A percentile compares a stretch with the other conserved stretches of the same genome.
Evolutionary conservation across 2,113 vertebrate genomes (phyloP).

Genomic region (Xenopus laevis): DNA sequence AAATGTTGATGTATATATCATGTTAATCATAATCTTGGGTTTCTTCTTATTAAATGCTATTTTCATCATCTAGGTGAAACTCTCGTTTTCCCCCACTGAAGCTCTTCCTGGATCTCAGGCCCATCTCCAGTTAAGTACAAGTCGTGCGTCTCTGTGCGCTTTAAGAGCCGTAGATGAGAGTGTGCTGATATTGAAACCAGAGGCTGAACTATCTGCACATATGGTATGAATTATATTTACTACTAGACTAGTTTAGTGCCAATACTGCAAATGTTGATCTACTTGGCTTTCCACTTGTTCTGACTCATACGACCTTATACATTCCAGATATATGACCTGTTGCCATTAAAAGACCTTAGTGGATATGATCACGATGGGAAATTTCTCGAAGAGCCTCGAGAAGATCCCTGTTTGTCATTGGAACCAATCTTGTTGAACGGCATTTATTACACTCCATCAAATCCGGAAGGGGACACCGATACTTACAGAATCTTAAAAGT

Average conservation of each 20-base stretch:
- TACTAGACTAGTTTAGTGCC: not conserved
- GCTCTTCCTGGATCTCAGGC: constrained; percentile 65
- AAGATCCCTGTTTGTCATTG: constrained; percentile 50
- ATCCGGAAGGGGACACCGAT: constrained; percentile 53
- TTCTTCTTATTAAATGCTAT: not conserved
- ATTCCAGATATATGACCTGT: constrained; percentile 64
- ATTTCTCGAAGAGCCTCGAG: constrained; percentile 39
- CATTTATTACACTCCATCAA: constrained; percentile 59
- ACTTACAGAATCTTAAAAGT: constrained; percentile 58
- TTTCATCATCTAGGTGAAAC: constrained; percentile 56
- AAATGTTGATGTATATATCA: too few relatives aligned
- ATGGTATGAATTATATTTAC: constrained; percentile 52
- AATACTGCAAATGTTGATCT: not conserved
- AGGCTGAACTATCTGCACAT: constrained; percentile 61
- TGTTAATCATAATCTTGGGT: too few relatives aligned
- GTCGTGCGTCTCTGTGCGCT: constrained; percentile 75
- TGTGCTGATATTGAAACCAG: constrained; percentile 68
- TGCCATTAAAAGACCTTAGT: constrained; percentile 62
- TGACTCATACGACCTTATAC: not conserved
- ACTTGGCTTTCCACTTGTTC: not conserved
- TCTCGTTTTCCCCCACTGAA: constrained; percentile 62
- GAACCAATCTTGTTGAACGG: constrained; percentile 60
- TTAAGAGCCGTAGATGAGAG: constrained; percentile 76
- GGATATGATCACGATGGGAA: constrained; percentile 62
- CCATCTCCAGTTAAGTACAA: constrained; percentile 59